These are phyloP conservation scores for Dendrocincla tyrannina DNA, from an alignment of 2,797 vertebrate genomes.

Conservation along the genomic window DNA sequence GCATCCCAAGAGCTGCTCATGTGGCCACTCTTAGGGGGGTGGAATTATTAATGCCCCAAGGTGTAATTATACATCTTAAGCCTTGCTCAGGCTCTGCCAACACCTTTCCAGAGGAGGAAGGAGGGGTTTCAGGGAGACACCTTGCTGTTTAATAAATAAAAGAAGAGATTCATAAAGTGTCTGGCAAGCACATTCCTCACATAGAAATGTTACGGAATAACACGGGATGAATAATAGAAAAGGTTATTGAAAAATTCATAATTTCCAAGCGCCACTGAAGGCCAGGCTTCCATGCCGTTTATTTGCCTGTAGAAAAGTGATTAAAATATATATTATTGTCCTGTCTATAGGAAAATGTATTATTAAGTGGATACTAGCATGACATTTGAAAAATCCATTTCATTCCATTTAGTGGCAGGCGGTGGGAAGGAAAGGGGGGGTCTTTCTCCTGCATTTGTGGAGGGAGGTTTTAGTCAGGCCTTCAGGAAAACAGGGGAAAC, in stretches of 20 bases:
- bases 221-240: conserved; percentile 93
- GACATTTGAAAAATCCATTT: conserved; percentile 83
- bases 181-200: conserved; percentile 80
- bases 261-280: conserved; percentile 86
- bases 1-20: not conserved
- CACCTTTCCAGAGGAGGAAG: conserved; percentile 32
- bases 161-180: conserved; percentile 85
- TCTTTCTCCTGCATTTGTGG: conserved; percentile 35
- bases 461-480: conserved; percentile 63
- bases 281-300: conserved; percentile 80
- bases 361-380: conserved; percentile 81
- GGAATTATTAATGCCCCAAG: conserved; percentile 58
- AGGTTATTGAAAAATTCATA: conserved; percentile 90
- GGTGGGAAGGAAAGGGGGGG: not conserved
- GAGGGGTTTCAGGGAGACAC: conserved; percentile 73
- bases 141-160: conserved; percentile 89
- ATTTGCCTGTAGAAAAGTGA: conserved; percentile 82
- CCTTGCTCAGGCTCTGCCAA: not conserved
- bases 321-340: conserved; percentile 86
- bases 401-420: conserved; percentile 70
- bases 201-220: conserved; percentile 87
- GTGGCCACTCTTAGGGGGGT: not conserved
- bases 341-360: conserved; percentile 83
- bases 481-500: conserved; percentile 41
- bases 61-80: conserved; percentile 49